Evolutionary conservation across 2,888 invertebrate genomes (phyloP).

Genomic region (Drosophila longiperda): DNA sequence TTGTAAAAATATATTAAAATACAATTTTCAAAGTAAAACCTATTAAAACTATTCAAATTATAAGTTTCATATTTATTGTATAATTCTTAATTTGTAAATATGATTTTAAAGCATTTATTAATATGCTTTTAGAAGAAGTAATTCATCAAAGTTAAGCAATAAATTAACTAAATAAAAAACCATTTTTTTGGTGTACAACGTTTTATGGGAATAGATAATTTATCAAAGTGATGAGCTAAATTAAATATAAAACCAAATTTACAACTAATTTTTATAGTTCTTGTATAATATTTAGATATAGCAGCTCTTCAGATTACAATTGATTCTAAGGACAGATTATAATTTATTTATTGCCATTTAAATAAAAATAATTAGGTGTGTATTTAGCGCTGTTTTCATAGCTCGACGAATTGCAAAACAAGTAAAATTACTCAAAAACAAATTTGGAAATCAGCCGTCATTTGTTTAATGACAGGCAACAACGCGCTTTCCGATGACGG

Average conservation of each 20-base stretch:
- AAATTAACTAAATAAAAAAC: not conserved
- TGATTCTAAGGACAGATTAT: not conserved
- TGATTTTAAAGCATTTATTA: not conserved
- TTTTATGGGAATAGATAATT: too few species aligned
- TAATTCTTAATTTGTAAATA: accelerated
- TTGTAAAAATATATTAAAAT: not conserved
- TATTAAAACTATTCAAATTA: not conserved
- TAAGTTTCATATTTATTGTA: not conserved
- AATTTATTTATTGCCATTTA: not conserved
- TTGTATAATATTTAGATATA: not conserved
- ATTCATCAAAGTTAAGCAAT: not conserved
- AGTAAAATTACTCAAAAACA: slow-evolving; percentile 66
- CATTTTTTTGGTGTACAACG: too few species aligned
- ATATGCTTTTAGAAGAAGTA: not conserved
- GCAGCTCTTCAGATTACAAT: not conserved
- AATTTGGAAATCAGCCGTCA: slow-evolving; percentile 77
- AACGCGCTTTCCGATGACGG: slow-evolving; percentile 54
- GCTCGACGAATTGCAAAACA: slow-evolving; percentile 50
- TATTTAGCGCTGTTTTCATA: slow-evolving; percentile 30
- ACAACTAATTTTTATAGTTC: not conserved
- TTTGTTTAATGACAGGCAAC: slow-evolving; percentile 77
- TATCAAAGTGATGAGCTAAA: not conserved
- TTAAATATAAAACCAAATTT: not conserved
- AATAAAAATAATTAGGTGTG: slow-evolving; percentile 9
- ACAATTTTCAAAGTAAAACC: not conserved